Percentiles rank a stretch among this genome's conserved stretches.
Evolutionary conservation across 2,888 invertebrate species (phyloP).

Genomic region (Miltochrista miniata): DNA sequence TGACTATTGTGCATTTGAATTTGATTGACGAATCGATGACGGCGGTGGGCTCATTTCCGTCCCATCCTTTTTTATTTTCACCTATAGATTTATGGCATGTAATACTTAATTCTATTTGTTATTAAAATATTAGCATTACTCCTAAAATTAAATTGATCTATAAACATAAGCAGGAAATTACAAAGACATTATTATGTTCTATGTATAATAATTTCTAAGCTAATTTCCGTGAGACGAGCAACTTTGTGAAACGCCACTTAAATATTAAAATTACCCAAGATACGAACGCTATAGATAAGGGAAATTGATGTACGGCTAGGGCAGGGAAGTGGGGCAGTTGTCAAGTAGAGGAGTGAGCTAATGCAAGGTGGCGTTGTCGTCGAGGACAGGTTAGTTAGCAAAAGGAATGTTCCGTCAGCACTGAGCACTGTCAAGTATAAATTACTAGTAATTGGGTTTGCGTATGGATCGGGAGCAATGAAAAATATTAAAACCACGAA

Average conservation of each 20-base stretch:
- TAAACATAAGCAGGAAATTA: no score
- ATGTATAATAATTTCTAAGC: slow-evolving; percentile 2
- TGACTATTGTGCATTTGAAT: no score
- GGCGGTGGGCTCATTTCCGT: no score
- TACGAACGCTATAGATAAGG: slow-evolving; percentile 1
- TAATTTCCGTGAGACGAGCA: neutral
- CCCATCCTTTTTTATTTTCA: no score
- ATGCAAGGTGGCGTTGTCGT: slow-evolving; percentile 21
- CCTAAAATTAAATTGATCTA: no score
- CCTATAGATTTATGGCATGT: no score
- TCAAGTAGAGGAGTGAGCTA: slow-evolving; percentile 33
- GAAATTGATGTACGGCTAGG: slow-evolving; percentile 13
- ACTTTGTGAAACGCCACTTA: neutral
- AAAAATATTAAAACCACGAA: slow-evolving; percentile 37
- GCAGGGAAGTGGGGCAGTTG: slow-evolving; percentile 32
- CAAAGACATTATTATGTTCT: no score
- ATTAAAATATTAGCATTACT: no score
- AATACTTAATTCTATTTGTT: no score
- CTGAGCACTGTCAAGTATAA: slow-evolving; percentile 39
- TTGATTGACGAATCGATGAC: no score
- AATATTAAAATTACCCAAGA: neutral
- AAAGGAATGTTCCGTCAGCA: slow-evolving; percentile 38
- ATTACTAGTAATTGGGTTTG: slow-evolving; percentile 39
- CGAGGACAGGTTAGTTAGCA: slow-evolving; percentile 41
- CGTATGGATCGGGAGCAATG: slow-evolving; percentile 45